Conservation (phyloP, 2,113 vertebrate species). For the Ellobius talpinus region DNA sequence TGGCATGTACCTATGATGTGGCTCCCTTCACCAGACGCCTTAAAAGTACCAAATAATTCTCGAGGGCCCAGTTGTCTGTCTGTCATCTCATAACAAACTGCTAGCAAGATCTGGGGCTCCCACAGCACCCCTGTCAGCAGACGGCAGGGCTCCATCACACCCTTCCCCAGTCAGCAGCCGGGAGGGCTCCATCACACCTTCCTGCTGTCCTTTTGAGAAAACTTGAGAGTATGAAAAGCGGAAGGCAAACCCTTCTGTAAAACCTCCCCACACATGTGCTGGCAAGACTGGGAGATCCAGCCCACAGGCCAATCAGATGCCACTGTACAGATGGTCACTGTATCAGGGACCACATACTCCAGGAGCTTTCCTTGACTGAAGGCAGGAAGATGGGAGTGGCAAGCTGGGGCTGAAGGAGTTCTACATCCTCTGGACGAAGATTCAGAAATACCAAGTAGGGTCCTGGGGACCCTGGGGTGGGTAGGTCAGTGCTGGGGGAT, state of each 20-base stretch:
- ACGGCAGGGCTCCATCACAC: not conserved
- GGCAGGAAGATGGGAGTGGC: constrained; percentile 87
- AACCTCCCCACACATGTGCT: accelerated
- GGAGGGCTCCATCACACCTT: too few species aligned
- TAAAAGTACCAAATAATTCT: not conserved
- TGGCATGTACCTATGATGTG: accelerated
- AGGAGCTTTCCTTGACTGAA: constrained; percentile 76
- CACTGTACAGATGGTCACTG: too few species aligned
- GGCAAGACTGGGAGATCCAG: not conserved
- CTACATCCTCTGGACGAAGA: constrained; percentile 89
- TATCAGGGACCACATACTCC: not conserved
- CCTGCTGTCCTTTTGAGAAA: not conserved
- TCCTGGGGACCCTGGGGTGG: accelerated
- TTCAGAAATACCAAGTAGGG: constrained; percentile 89
- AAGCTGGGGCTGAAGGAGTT: constrained; percentile 91
- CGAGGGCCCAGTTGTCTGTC: not conserved
- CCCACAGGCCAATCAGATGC: not conserved
- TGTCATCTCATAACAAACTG: not conserved
- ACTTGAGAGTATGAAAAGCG: not conserved
- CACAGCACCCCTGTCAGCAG: not conserved
- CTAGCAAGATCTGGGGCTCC: not conserved
- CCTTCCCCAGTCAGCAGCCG: too few species aligned
- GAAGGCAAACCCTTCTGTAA: not conserved
- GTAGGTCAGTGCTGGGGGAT: accelerated
- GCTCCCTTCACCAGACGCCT: not conserved